phyloP scores from a whole-genome alignment of 2,113 vertebrate species.

The Mungos mungo region DNA sequence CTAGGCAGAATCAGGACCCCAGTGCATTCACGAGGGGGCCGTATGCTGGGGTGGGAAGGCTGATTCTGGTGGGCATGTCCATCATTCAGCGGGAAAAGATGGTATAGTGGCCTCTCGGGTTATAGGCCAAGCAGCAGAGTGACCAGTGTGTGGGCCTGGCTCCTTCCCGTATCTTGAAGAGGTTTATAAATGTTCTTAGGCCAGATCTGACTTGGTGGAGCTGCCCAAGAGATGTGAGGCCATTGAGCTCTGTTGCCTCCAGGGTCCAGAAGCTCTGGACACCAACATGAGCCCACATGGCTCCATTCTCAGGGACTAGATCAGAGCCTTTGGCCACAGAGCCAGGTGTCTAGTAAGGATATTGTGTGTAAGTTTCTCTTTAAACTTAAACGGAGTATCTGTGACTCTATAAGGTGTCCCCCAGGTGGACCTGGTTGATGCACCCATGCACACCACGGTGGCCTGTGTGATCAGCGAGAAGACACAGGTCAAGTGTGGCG shows the following conservation, averaged over 20 bases:
- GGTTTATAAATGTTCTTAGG: background rate
- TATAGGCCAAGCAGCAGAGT: too few species aligned
- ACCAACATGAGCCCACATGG: background rate
- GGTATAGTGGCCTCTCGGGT: fast-evolving
- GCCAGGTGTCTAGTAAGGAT: background rate
- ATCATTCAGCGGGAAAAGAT: background rate
- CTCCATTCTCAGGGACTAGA: fast-evolving
- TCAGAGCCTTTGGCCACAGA: background rate
- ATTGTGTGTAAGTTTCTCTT: background rate
- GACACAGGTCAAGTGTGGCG: fast-evolving
- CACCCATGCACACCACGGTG: background rate
- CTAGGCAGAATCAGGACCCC: background rate
- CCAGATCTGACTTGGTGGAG: background rate
- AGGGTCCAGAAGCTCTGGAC: background rate
- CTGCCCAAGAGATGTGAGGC: background rate
- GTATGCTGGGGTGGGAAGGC: too few species aligned
- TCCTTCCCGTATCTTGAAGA: fast-evolving
- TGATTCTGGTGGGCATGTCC: too few species aligned
- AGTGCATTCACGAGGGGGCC: background rate
- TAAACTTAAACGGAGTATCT: background rate
- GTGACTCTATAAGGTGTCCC: background rate
- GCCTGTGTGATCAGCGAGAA: background rate
- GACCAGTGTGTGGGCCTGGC: fast-evolving
- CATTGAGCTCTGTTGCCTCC: background rate
- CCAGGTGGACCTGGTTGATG: background rate